A percentile compares a stretch with the other conserved stretches of the same genome.
phyloP scores from a whole-genome alignment of 2,113 vertebrate species.

The Antigone vipio region DNA sequence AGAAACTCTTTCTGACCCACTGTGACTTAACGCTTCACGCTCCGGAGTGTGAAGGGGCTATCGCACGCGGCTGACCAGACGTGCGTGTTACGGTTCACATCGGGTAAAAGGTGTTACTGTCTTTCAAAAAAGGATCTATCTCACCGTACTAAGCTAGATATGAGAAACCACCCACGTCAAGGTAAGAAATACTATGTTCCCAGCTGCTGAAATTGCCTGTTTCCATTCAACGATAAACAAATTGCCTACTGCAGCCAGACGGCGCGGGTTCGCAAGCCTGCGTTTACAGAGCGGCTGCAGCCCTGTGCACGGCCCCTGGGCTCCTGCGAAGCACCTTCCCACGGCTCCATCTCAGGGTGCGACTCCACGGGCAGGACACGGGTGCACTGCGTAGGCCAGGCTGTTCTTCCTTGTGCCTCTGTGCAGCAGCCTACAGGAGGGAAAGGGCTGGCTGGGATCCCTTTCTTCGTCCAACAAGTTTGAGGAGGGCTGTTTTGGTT shows the following conservation, averaged over 20 bases:
- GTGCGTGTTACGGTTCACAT: background rate
- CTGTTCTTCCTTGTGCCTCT: background rate
- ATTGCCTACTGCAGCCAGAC: background rate
- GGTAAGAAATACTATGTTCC: background rate
- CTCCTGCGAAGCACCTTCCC: background rate
- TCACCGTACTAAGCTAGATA: background rate
- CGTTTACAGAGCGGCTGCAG: background rate
- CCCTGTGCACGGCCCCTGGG: background rate
- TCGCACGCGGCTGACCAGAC: rapidly evolving
- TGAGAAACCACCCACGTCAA: background rate
- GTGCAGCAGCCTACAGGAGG: background rate
- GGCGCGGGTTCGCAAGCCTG: background rate
- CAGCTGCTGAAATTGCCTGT: background rate
- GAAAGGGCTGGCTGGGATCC: background rate
- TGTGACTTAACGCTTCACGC: background rate
- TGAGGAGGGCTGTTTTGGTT: background rate
- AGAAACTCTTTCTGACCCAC: background rate
- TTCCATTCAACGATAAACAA: background rate
- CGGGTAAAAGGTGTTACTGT: rapidly evolving
- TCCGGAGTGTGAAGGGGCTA: background rate
- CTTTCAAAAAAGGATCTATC: background rate
- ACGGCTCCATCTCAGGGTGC: background rate
- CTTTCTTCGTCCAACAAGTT: background rate
- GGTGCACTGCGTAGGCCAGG: background rate
- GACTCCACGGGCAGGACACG: rapidly evolving